phyloP scores from a whole-genome alignment of 2,888 invertebrate genomes.

The Thecophora atra region DNA sequence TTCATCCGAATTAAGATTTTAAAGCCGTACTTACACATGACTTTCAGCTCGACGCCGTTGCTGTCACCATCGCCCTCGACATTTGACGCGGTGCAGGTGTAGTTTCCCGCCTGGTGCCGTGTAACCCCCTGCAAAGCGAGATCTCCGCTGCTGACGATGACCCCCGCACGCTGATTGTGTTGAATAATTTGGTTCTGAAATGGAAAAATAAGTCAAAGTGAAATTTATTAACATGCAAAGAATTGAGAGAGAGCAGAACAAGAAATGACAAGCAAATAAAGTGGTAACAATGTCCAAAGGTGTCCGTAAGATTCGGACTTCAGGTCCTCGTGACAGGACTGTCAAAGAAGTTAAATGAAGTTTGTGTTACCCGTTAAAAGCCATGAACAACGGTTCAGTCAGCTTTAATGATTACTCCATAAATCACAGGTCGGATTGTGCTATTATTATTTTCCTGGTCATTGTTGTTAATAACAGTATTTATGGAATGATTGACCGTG shows the following conservation, averaged over 20 bases:
- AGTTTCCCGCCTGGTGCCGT: conserved; percentile 84
- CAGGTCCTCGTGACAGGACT: no score
- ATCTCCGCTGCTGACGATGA: conserved; percentile 85
- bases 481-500: no score
- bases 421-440: no score
- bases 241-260: not conserved
- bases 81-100: conserved; percentile 89
- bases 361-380: no score
- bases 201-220: not conserved
- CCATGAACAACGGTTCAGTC: no score
- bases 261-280: no score
- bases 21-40: conserved; percentile 84
- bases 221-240: not conserved
- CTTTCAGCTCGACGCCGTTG: conserved; percentile 80
- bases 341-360: no score
- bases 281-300: no score
- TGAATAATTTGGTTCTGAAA: conserved; percentile 83
- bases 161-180: conserved; percentile 86
- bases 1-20: not conserved
- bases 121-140: conserved; percentile 84
- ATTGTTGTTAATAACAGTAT: no score
- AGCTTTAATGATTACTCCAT: no score
- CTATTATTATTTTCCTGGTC: no score
- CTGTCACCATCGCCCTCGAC: conserved; percentile 92
- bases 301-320: no score